Percentiles rank a stretch among this genome's conserved stretches.
These are phyloP conservation scores for Mesocentrotus franciscanus DNA, from an alignment of 53 echinoderm and acorn worm species.

Conservation along the genomic window DNA sequence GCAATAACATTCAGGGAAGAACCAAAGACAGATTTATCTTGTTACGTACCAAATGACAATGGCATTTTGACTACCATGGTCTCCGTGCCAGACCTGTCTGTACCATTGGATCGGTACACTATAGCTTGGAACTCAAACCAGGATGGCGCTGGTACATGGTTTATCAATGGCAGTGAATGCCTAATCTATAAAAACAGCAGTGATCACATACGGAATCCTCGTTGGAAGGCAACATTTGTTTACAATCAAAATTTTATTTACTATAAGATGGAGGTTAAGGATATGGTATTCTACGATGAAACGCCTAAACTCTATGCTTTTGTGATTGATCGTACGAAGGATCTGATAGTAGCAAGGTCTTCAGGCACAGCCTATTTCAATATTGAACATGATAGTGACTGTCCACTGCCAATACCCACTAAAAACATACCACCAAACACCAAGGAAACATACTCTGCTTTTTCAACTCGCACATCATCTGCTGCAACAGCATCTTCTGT, in stretches of 20 bases:
- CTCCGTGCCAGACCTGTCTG: not conserved
- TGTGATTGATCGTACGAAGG: not conserved
- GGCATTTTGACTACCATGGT: not conserved
- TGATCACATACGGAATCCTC: not conserved
- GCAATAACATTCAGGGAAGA: not conserved
- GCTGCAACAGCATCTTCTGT: too few species aligned
- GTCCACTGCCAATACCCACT: not conserved
- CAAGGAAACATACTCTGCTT: not conserved
- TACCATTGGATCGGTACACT: not conserved
- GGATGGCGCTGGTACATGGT: not conserved
- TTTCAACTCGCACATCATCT: too few species aligned
- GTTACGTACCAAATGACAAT: not conserved
- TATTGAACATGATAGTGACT: not conserved
- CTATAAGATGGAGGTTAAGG: not conserved
- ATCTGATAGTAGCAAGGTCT: not conserved
- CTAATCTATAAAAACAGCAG: not conserved
- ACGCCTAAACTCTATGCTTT: not conserved
- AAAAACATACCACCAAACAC: not conserved
- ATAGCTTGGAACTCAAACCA: not conserved
- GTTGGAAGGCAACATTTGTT: not conserved
- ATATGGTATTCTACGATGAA: not conserved
- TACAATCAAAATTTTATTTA: not conserved
- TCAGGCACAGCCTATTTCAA: not conserved
- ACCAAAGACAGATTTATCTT: not conserved
- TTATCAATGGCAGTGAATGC: not conserved